Evolutionary conservation across 2,797 vertebrate genomes (phyloP).

Genomic region (Sebastes umbrosus): DNA sequence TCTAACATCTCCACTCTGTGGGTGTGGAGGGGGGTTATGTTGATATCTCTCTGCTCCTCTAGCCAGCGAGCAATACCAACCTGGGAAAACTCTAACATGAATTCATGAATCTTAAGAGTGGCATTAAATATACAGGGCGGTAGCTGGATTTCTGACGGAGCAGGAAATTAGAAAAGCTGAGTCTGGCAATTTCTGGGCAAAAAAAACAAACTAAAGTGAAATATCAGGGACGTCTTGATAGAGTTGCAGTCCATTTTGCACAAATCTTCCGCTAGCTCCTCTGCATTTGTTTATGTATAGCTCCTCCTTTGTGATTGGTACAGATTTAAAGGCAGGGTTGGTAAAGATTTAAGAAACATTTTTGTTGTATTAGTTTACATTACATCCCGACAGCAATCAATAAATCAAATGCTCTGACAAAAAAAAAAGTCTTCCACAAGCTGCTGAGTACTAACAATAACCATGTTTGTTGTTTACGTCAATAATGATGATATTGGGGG

Average conservation of each 20-base stretch:
- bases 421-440: no score
- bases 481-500: no score
- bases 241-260: not conserved
- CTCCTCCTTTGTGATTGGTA: not conserved
- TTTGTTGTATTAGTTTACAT: no score
- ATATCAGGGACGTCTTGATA: constrained; percentile 5
- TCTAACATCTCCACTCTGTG: constrained; percentile 41
- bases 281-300: not conserved
- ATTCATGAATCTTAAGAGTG: constrained; percentile 41
- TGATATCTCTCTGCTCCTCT: constrained; percentile 1
- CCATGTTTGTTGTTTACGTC: no score
- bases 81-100: constrained; percentile 8
- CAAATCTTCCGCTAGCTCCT: not conserved
- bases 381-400: no score
- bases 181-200: not conserved
- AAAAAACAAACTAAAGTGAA: not conserved
- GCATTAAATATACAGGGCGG: not conserved
- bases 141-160: constrained; percentile 1
- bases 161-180: constrained; percentile 23
- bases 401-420: no score
- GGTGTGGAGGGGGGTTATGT: not conserved
- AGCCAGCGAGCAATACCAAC: constrained; percentile 8
- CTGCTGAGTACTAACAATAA: no score
- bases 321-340: not conserved
- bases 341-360: no score